Evolutionary conservation across 2,797 vertebrate species (phyloP).

Genomic region (Bufotes viridis): DNA sequence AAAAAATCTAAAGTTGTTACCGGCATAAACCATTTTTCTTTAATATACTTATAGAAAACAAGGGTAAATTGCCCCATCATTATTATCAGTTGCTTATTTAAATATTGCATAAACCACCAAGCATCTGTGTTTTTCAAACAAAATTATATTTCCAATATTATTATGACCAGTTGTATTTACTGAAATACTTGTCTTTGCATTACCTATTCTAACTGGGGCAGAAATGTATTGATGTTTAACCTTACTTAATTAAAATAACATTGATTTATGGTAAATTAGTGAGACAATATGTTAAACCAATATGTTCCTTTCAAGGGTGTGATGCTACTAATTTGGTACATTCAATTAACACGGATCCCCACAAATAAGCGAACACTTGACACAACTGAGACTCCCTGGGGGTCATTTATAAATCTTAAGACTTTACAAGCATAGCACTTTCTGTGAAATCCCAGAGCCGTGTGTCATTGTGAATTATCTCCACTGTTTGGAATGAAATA

Average conservation of each 20-base stretch:
- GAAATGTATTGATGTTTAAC: constrained; percentile 25
- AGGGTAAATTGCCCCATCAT: not conserved
- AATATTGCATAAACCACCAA: not conserved
- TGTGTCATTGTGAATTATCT: not conserved
- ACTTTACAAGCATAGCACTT: constrained; percentile 6
- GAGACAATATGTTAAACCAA: constrained; percentile 14
- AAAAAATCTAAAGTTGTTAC: not conserved
- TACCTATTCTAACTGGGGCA: not conserved
- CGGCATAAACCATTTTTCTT: not conserved
- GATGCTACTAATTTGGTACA: constrained; percentile 29
- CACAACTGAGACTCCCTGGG: constrained; percentile 27
- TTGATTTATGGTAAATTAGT: constrained; percentile 47
- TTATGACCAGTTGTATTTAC: not conserved
- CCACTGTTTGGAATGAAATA: not conserved
- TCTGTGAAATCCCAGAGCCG: not conserved
- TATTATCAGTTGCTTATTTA: not conserved
- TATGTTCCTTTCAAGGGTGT: constrained; percentile 33
- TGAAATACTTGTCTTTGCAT: not conserved
- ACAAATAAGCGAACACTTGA: constrained; percentile 9
- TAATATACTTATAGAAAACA: not conserved
- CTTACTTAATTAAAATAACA: constrained; percentile 37
- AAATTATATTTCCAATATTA: not conserved
- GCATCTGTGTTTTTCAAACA: not conserved
- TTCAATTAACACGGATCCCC: constrained; percentile 31
- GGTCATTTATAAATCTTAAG: constrained; percentile 41